Base-by-base conservation (phyloP, 2,888 invertebrate species). In the Meandrusa payeni region DNA sequence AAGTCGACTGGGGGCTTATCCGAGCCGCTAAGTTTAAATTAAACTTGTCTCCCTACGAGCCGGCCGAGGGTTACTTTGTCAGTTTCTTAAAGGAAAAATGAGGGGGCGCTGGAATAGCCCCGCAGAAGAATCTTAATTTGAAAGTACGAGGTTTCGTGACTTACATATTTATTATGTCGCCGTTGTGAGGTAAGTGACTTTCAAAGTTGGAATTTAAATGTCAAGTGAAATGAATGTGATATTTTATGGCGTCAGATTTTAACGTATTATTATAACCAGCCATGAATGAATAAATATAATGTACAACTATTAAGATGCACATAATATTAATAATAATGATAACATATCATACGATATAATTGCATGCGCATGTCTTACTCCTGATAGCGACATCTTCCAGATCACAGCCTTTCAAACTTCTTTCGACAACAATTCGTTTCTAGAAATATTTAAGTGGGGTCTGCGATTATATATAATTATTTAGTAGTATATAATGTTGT, bases 11-110 rank as follows among this genome's bases (percentile, higher is more conserved):
- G 61, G 68, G 74, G 71, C 67, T 73, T 65, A 61, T 64, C 57
- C 63, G 69, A 57, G 63, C 68, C 69, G 52, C 55, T 58, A 81
- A 82, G 65, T 80, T 83, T 83, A 81, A 82, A 82, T 83, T 82
- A 76, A 76, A 76, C 69, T 81, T 82, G 82, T 81, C 83, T 73
- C 67, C 72, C 68, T 60, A 55, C 58, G 27, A 24, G 40, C 59
- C 60, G 47, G 47, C 28, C 42, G 58, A 55, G 54, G 54, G 57
- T 57, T 53, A 50, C 54, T 55, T 50, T 23, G 39, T 48, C 53
- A 54, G 48, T 54, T 57, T 50, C 33, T 47, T 45, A 44, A 50
- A 55, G 38, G 38, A 54, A 57, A 56, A 56, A 49, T 48, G 48
- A 47, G 41, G 36, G 38, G 37, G 23, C 42, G 26, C 39, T 32